phyloP scores from a whole-genome alignment of 2,797 vertebrate species.

The Ptychadena robeensis region DNA sequence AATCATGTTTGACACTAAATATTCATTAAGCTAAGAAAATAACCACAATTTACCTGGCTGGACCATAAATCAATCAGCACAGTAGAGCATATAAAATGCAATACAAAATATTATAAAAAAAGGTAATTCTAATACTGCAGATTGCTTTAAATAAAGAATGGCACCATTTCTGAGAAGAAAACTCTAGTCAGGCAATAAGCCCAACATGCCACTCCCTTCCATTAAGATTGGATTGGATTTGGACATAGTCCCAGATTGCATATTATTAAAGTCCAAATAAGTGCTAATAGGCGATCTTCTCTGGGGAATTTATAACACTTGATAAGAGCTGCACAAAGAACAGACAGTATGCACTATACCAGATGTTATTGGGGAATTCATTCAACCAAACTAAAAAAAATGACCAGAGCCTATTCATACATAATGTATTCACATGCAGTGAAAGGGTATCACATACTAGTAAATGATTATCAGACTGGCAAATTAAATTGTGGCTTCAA shows the following conservation, averaged over 20 bases:
- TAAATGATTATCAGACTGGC: background rate
- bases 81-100: background rate
- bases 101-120: no score
- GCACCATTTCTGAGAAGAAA: conserved; percentile 48
- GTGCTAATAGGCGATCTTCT: conserved; percentile 23
- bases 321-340: background rate
- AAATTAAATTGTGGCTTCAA: no score
- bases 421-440: background rate
- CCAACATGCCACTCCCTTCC: conserved; percentile 26
- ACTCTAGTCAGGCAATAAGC: conserved; percentile 30
- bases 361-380: background rate
- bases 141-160: background rate
- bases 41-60: background rate
- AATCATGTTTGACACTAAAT: no score
- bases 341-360: background rate
- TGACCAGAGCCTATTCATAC: background rate
- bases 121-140: background rate
- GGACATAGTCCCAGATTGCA: conserved; percentile 36
- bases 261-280: conserved; percentile 35
- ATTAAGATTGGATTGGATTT: conserved; percentile 12
- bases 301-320: background rate
- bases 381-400: background rate
- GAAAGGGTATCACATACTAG: background rate
- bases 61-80: no score
- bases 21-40: no score